Evolutionary conservation across 2,888 invertebrate genomes (phyloP).

Genomic region (Julus scandinavius): DNA sequence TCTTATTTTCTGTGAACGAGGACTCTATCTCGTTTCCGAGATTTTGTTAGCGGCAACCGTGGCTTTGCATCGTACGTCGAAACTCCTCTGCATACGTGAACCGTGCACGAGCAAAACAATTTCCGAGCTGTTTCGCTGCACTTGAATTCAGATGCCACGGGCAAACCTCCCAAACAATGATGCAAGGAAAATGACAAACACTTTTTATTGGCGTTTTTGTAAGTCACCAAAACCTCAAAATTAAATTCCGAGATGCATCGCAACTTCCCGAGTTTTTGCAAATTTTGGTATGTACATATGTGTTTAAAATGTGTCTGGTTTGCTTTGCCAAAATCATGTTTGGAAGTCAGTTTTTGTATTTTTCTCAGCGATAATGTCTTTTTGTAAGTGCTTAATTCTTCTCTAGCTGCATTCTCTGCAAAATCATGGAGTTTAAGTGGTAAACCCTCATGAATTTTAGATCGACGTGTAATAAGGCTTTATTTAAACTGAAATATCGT

Average conservation of each 20-base stretch:
- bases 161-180: background rate
- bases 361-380: background rate
- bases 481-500: background rate
- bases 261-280: background rate
- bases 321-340: background rate
- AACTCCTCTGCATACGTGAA: background rate
- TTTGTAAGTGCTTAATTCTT: background rate
- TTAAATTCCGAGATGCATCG: background rate
- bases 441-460: background rate
- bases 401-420: background rate
- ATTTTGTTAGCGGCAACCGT: background rate
- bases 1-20: constrained; percentile 55
- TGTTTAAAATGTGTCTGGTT: background rate
- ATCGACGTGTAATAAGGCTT: background rate
- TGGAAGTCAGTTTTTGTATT: background rate
- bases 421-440: background rate
- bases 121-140: background rate
- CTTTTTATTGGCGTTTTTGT: background rate
- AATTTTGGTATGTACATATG: background rate
- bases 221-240: background rate
- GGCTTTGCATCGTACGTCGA: background rate
- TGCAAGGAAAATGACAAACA: background rate
- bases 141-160: background rate
- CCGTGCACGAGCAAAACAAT: background rate
- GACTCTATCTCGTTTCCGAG: constrained; percentile 36